A percentile compares a stretch with the other conserved stretches of the same genome.
phyloP scores from a whole-genome alignment of 2,113 vertebrate species.

The Silurus glanis region DNA sequence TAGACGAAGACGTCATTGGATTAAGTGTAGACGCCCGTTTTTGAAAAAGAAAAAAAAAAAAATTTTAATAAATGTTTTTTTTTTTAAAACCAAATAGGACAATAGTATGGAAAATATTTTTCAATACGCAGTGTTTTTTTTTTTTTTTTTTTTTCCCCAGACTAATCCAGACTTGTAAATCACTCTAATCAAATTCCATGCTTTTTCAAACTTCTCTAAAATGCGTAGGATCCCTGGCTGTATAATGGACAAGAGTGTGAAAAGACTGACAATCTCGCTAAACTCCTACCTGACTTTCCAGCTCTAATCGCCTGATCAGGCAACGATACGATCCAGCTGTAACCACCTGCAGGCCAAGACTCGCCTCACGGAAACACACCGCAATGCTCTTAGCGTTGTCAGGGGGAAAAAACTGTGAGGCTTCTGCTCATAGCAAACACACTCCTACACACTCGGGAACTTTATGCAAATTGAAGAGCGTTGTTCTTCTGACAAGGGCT shows the following conservation, averaged over 20 bases:
- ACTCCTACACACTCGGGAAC: background rate
- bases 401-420: background rate
- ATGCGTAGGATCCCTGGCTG: too few species aligned
- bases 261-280: background rate
- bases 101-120: too few species aligned
- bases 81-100: too few species aligned
- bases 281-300: background rate
- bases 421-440: background rate
- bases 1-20: too few species aligned
- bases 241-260: background rate
- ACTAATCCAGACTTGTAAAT: too few species aligned
- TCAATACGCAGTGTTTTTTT: too few species aligned
- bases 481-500: background rate
- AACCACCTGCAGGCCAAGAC: background rate
- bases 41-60: too few species aligned
- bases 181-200: too few species aligned
- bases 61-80: too few species aligned
- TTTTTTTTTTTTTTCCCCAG: too few species aligned
- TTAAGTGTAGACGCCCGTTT: too few species aligned
- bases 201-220: too few species aligned
- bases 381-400: background rate
- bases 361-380: background rate
- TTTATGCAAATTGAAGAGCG: background rate
- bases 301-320: constrained; percentile 21
- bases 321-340: background rate